Percentiles rank a stretch among this genome's conserved stretches.
Evolutionary conservation across 1,140 invertebrate genomes (phyloP).

Genomic region (Cephus cinctus): DNA sequence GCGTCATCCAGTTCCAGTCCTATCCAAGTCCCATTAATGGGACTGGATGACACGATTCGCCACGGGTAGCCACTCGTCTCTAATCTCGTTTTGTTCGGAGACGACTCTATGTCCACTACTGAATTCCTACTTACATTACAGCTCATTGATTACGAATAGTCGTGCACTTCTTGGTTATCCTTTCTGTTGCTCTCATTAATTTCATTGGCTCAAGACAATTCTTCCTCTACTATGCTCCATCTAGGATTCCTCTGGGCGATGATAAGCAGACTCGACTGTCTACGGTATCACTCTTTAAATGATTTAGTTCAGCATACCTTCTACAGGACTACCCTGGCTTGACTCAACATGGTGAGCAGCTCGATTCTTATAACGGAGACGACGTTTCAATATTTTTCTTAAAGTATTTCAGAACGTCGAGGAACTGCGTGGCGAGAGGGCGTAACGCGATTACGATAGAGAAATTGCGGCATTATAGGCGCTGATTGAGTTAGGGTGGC

Average conservation of each 20-base stretch:
- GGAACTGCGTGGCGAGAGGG: constrained; percentile 26
- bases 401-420: constrained; percentile 27
- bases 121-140: constrained; percentile 19
- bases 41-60: constrained; percentile 35
- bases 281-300: too few relatives aligned
- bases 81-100: constrained; percentile 22
- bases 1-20: too few relatives aligned
- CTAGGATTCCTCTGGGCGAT: too few relatives aligned
- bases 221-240: too few relatives aligned
- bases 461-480: constrained; percentile 56
- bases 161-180: constrained; percentile 13
- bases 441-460: constrained; percentile 52
- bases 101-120: constrained; percentile 14
- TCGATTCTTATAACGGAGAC: too few relatives aligned
- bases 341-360: too few relatives aligned
- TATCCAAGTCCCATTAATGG: constrained; percentile 36
- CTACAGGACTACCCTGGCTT: too few relatives aligned
- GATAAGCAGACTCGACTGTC: too few relatives aligned
- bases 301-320: too few relatives aligned
- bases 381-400: constrained; percentile 30
- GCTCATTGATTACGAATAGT: constrained; percentile 27
- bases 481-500: constrained; percentile 49
- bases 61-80: constrained; percentile 40
- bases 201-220: too few relatives aligned
- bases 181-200: too few relatives aligned